These are phyloP conservation scores for Aproaerema taeniolella DNA, from an alignment of 2,888 invertebrate genomes.

Conservation along the genomic window DNA sequence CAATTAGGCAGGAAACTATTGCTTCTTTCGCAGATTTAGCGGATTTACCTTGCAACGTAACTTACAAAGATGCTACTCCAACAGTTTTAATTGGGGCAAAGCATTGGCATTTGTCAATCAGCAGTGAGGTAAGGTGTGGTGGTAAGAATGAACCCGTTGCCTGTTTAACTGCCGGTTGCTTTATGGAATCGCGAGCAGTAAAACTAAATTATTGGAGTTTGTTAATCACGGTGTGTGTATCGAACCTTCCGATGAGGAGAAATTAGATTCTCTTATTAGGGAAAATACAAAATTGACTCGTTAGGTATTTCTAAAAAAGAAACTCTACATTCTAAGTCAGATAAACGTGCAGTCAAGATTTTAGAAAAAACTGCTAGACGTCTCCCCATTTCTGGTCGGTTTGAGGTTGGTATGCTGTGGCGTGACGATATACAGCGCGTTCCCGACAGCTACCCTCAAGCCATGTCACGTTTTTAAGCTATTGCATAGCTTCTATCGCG, in stretches of 20 bases:
- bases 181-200: background rate
- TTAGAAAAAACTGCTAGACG: background rate
- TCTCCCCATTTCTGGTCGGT: background rate
- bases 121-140: background rate
- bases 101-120: background rate
- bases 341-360: background rate
- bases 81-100: background rate
- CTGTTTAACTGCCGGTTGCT: background rate
- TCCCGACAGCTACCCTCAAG: background rate
- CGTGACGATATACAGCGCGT: background rate
- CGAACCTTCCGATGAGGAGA: background rate
- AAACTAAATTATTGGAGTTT: background rate
- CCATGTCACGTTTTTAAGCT: background rate
- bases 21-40: background rate
- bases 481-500: too few species aligned
- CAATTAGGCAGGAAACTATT: background rate
- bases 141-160: background rate
- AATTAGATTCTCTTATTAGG: background rate
- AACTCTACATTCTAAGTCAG: background rate
- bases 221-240: too few species aligned
- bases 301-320: background rate
- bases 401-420: constrained; percentile 2
- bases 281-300: background rate
- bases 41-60: background rate
- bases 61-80: background rate